Base-by-base conservation (phyloP, 2,797 vertebrate species). In the Microhierax caerulescens region DNA sequence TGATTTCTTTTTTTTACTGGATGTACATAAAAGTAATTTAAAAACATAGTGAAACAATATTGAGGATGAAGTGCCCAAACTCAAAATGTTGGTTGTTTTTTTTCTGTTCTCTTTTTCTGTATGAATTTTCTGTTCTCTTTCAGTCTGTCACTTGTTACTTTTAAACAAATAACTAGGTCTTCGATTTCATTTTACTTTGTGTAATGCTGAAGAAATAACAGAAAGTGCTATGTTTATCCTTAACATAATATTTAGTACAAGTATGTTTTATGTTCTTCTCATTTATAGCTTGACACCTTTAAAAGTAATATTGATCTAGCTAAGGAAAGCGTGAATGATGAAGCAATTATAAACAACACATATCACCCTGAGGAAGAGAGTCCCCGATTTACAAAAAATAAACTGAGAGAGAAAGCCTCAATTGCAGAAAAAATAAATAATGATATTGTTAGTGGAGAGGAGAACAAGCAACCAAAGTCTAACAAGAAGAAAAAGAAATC, bases 281-380 rank as follows among this genome's bases (percentile, higher is more conserved):
- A 47, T 96, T 95, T 85, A 27, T 95, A 99, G 99, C 98, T 99
- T 96, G 98, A 98, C 79, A 98, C 98, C 41, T 97, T 99, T 75
- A 98, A 96, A 96, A 98, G 98, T 94, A 98, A 98, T 94, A 95
- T 98, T 93, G 98, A 98, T 97, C 98, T 99, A 50, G 97, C 97
- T 50, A 99, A 99, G 95, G 98, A 98, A 95, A 96, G 94, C 47
- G 97, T 98, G 94, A 98, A 98, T 74, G 98, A 98, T 94, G 98
- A 98, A 95, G 96, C 98, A 60, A 98, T 98, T 97, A 96, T 98
- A 88, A 98, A 98, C 90, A 98, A 98, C 90, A 98, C 96, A 0
- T 98, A 98, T 57, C 97, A 98, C 68, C 98, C 97, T 5, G 98
- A 98, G 57, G 96, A 98, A 87, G 98, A 98, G 78, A 99, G 98